phyloP scores from a whole-genome alignment of 92 coral and sea anemone genomes.

The Epizoanthus illoricatus region DNA sequence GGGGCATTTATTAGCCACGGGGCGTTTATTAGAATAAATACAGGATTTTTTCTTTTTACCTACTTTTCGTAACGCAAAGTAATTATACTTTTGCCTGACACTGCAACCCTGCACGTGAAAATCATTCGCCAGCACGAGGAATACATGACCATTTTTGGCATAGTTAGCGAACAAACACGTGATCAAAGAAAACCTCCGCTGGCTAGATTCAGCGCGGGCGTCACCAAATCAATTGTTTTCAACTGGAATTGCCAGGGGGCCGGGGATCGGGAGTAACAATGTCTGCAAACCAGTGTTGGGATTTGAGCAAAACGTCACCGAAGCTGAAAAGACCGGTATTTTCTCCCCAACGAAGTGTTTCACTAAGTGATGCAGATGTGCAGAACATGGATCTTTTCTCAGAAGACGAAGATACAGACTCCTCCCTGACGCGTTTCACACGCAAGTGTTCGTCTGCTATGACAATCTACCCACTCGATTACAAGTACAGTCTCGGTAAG shows the following conservation, averaged over 20 bases:
- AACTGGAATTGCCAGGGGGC: not conserved
- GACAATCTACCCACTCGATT: conserved; percentile 76
- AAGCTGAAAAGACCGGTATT: conserved; percentile 39
- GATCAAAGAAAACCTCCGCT: not conserved
- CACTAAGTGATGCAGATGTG: conserved; percentile 17
- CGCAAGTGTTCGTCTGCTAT: not conserved
- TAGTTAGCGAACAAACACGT: not conserved
- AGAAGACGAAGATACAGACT: conserved; percentile 40
- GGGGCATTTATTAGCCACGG: too few species aligned
- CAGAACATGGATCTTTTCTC: conserved; percentile 29
- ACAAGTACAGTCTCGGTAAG: conserved; percentile 92
- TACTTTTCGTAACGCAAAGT: too few species aligned
- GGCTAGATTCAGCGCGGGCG: not conserved
- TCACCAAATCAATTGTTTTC: not conserved
- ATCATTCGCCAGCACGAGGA: not conserved
- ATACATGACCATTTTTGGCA: not conserved
- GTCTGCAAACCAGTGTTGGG: conserved; percentile 25
- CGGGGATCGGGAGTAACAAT: not conserved
- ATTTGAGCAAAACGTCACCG: conserved; percentile 6
- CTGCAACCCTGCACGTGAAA: not conserved
- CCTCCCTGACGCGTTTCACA: not conserved
- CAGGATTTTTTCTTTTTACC: too few species aligned
- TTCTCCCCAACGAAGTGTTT: conserved; percentile 21
- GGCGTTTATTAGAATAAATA: too few species aligned
- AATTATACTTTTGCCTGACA: too few species aligned